A percentile compares a stretch with the other conserved stretches of the same genome.
phyloP scores from a whole-genome alignment of 2,888 invertebrate species.

The Conomelus anceps region DNA sequence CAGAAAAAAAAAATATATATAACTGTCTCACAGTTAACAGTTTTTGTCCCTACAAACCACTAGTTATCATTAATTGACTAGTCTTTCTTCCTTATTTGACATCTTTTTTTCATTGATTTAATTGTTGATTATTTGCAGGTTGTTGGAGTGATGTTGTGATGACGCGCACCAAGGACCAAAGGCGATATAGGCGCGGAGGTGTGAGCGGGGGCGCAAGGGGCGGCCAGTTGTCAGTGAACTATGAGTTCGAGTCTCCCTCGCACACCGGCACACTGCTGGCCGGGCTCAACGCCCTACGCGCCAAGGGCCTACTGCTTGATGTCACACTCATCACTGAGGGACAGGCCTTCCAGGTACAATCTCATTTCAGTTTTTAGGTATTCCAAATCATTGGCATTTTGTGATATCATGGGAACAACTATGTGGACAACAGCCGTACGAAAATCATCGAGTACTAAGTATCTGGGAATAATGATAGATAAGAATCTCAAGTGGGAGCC shows the following conservation, averaged over 20 bases:
- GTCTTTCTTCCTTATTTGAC: no score
- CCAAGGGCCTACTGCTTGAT: constrained; percentile 56
- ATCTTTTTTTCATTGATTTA: neutral
- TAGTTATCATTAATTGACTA: no score
- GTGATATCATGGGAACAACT: no score
- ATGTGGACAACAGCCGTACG: no score
- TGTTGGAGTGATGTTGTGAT: neutral
- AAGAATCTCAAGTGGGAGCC: no score
- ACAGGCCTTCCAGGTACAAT: constrained; percentile 53
- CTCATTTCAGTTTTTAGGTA: no score
- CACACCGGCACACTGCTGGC: constrained; percentile 51
- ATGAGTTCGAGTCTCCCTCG: constrained; percentile 47
- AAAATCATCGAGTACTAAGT: no score
- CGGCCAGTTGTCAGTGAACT: constrained; percentile 45
- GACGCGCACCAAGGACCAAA: neutral
- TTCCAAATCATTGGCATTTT: no score
- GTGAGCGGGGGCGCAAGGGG: constrained; percentile 37
- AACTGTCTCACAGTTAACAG: no score
- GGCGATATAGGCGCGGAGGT: neutral
- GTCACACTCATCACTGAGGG: constrained; percentile 60
- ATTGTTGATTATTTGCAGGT: neutral
- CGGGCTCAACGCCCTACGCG: constrained; percentile 55
- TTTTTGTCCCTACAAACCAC: no score
- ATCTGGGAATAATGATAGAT: no score
- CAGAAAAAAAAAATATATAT: no score